These are phyloP conservation scores for Drosophila nasuta DNA, from an alignment of 1,140 invertebrate species.

Conservation along the genomic window DNA sequence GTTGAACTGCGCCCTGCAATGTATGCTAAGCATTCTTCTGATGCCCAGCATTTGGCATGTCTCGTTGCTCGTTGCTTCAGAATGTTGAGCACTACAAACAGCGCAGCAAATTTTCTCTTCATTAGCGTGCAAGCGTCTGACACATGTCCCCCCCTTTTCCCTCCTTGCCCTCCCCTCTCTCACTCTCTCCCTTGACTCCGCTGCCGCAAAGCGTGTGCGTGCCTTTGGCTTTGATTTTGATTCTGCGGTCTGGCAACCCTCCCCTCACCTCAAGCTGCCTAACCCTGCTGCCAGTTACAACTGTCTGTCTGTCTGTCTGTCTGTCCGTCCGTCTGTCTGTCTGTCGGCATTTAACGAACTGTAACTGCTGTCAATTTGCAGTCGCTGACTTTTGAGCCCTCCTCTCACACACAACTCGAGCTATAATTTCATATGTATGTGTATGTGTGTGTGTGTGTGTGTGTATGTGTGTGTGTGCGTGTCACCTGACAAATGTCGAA, in stretches of 20 bases:
- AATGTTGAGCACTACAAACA: conserved; percentile 33
- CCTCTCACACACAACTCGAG: conserved; percentile 59
- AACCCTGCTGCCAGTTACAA: neutral
- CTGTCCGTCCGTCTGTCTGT: conserved; percentile 32
- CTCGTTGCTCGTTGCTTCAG: conserved; percentile 3
- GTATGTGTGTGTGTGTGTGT: conserved; percentile 12
- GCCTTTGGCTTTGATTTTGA: conserved; percentile 83
- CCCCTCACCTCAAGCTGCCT: no score
- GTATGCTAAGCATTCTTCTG: conserved; percentile 49
- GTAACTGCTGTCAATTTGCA: conserved; percentile 83
- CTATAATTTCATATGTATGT: conserved; percentile 62
- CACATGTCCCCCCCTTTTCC: conserved; percentile 6
- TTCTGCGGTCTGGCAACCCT: conserved; percentile 70
- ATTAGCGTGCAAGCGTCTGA: conserved; percentile 58
- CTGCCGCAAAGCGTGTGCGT: conserved; percentile 70
- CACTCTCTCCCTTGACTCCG: neutral
- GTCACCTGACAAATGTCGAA: conserved; percentile 81
- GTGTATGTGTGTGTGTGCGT: conserved; percentile 38
- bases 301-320: neutral
- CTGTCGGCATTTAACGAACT: conserved; percentile 78
- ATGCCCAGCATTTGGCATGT: conserved; percentile 13
- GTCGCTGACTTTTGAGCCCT: conserved; percentile 79
- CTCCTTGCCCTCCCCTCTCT: neutral
- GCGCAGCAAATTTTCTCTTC: conserved; percentile 76
- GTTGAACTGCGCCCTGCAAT: neutral